phyloP scores from a whole-genome alignment of 2,113 vertebrate genomes.

The Otis tarda region DNA sequence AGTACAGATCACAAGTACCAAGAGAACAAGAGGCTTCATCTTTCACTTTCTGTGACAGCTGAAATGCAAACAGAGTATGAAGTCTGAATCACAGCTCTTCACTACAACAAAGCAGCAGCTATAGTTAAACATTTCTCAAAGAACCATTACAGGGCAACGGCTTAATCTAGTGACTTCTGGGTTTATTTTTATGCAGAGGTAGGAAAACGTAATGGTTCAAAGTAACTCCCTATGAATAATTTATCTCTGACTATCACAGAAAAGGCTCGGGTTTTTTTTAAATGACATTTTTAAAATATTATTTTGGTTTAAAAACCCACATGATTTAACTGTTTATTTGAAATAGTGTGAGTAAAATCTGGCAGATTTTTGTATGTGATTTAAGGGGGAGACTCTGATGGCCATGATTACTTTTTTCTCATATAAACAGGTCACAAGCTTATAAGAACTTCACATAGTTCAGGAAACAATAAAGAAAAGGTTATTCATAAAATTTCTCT shows the following conservation, averaged over 20 bases:
- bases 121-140: slow-evolving; percentile 46
- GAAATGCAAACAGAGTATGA: slow-evolving; percentile 60
- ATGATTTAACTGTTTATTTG: not conserved
- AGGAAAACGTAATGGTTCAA: slow-evolving; percentile 38
- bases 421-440: not conserved
- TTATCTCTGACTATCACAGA: not conserved
- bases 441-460: not conserved
- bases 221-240: not conserved
- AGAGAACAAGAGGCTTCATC: slow-evolving; percentile 86
- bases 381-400: not conserved
- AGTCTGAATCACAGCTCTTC: slow-evolving; percentile 56
- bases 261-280: not conserved
- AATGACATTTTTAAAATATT: not conserved
- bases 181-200: slow-evolving; percentile 43
- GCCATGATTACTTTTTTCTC: not conserved
- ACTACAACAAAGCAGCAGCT: slow-evolving; percentile 44
- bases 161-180: slow-evolving; percentile 1
- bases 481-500: not conserved
- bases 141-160: not conserved
- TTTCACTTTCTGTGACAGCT: slow-evolving; percentile 75
- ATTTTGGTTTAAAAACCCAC: not conserved
- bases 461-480: not conserved
- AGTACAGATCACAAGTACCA: slow-evolving; percentile 82
- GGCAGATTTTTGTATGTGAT: not conserved
- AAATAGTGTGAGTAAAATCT: not conserved